Evolutionary conservation across 1,140 invertebrate species (phyloP), one percentile per base, ranked within the genome.

Genomic region (Chymomyza costata): DNA sequence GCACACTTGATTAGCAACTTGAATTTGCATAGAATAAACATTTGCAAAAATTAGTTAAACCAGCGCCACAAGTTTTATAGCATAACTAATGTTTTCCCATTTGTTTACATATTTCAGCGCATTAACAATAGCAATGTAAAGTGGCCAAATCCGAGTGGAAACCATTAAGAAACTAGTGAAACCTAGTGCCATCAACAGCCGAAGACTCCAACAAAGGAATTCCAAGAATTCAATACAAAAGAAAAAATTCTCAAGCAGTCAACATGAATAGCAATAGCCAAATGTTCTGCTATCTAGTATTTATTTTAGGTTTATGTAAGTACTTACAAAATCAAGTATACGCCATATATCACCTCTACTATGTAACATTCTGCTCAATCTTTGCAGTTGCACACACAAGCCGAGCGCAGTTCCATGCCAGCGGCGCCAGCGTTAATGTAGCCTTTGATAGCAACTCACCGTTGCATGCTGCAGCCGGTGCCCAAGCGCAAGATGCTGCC

Each of bases 271-370:
- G 39, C 66, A 52, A 30, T 40, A 47, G 46, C 50, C 37, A 56
- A 40, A 76, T 76, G 71, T 48, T 76, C 34, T 51, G 54, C 52
- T 78, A 53, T 48, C 63, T 67, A 71, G 66, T 61, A 60, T 64
- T 80, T 71, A 64, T 54, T 51, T 56, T 80, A 73, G 60, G 45
- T 62, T 73, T 80, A 80, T 58, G 73, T 80, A 41, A 80, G 73
- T 81, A 25, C 14, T 15, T 16, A 38, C 15, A 34, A 28, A 28
- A 47, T 55, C 41, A 30, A 53, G 35, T 46, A 46, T 65, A 38
- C 48, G 52, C 6, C 30, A 28, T 10, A 6, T 5, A 28, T 6
- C 25, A 28, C 5, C 5, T 10, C 10, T 28, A 5, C 10, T 5
- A 34, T 34, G n/a, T 14, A 34, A 34, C 32, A 34, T 28, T 3